These are phyloP conservation scores for Cephus runcator DNA, from an alignment of 2,888 invertebrate genomes.

Conservation along the genomic window DNA sequence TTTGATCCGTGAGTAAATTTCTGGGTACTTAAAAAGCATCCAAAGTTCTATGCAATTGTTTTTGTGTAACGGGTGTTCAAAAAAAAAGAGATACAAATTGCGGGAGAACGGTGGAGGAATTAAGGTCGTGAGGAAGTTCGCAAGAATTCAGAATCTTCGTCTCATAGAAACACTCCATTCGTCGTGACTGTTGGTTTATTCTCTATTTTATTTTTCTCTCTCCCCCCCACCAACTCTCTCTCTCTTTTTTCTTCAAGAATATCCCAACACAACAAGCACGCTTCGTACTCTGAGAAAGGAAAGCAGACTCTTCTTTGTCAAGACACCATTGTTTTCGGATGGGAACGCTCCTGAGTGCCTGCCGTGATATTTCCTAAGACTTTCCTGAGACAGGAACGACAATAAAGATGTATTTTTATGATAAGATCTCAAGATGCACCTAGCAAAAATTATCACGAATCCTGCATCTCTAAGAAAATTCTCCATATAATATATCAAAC, in stretches of 20 bases:
- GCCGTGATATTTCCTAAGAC: constrained; percentile 29
- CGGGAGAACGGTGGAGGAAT: constrained; percentile 43
- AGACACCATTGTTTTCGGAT: constrained; percentile 41
- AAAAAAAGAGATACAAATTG: constrained; percentile 23
- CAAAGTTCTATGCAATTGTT: neutral
- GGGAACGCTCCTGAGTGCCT: constrained; percentile 30
- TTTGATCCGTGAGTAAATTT: neutral
- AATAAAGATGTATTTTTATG: constrained; percentile 5
- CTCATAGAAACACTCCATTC: neutral
- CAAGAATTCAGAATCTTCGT: neutral
- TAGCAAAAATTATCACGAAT: neutral
- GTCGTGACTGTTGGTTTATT: neutral
- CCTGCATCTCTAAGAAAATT: neutral
- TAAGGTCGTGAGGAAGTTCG: constrained; percentile 26
- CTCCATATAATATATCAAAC: neutral
- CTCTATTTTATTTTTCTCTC: neutral
- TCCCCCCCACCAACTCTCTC: neutral
- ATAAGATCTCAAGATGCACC: neutral
- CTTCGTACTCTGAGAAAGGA: constrained; percentile 43
- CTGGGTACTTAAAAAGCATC: neutral
- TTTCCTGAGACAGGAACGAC: neutral
- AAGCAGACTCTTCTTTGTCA: constrained; percentile 42
- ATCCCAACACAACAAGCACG: neutral
- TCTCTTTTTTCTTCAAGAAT: constrained; percentile 11
- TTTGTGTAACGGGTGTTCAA: neutral